phyloP scores from a whole-genome alignment of 2,113 vertebrate species.

The Leiothrix lutea region DNA sequence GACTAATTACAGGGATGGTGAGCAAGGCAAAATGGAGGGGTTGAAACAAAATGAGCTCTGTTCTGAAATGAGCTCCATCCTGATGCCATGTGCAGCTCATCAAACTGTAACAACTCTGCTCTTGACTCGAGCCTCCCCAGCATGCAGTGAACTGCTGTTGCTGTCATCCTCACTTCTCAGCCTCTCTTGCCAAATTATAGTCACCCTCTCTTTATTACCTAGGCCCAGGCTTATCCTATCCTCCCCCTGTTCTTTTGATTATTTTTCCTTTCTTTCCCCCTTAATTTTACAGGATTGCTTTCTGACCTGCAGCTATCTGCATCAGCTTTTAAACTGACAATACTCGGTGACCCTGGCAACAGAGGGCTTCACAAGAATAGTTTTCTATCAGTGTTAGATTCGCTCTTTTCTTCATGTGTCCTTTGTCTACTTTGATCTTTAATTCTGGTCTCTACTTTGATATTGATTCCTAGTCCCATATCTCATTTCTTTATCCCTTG shows the following conservation, averaged over 20 bases:
- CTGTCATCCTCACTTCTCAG: neutral
- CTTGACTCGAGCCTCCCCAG: neutral
- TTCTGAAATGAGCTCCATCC: neutral
- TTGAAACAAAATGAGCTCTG: neutral
- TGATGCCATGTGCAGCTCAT: neutral
- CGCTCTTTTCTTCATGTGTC: neutral
- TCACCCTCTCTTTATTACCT: neutral
- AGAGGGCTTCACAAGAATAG: neutral
- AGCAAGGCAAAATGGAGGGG: neutral
- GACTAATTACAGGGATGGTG: neutral
- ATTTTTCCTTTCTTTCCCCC: neutral
- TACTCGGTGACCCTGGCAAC: neutral
- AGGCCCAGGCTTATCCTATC: neutral
- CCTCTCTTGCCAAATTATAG: neutral
- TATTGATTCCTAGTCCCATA: neutral
- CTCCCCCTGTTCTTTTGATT: neutral
- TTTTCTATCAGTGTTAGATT: neutral
- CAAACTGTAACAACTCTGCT: neutral
- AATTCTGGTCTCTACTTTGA: neutral
- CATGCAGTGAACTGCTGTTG: neutral
- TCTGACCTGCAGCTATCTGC: neutral
- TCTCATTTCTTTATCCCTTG: neutral
- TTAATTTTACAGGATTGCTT: neutral
- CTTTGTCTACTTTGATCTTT: neutral
- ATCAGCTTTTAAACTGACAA: neutral